Percentiles rank a stretch among this genome's conserved stretches.
Conservation (phyloP, 2,113 vertebrate genomes). For the Cottus gobio region DNA sequence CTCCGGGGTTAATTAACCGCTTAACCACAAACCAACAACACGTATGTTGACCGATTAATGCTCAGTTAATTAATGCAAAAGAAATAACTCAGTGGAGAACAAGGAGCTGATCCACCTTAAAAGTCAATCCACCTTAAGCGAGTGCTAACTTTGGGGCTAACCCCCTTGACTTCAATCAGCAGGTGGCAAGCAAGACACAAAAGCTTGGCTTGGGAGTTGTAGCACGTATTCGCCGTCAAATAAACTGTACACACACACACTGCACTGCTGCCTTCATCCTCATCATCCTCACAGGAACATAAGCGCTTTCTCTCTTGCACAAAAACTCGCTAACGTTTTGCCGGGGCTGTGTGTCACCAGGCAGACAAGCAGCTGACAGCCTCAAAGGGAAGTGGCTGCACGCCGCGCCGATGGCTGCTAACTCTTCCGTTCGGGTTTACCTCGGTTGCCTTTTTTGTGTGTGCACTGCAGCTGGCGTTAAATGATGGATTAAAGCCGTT, state of each 20-base stretch:
- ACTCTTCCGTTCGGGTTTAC: not conserved
- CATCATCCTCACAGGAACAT: not conserved
- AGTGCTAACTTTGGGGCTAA: not conserved
- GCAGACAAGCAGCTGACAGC: not conserved
- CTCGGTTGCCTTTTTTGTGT: not conserved
- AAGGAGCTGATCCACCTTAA: not conserved
- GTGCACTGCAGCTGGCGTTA: not conserved
- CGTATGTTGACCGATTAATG: too few relatives aligned
- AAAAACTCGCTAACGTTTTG: not conserved
- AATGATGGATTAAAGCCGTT: not conserved
- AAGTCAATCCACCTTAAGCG: not conserved
- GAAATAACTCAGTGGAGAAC: not conserved
- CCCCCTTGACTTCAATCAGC: not conserved
- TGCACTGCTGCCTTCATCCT: too few relatives aligned
- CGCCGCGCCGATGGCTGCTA: not conserved
- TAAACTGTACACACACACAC: too few relatives aligned
- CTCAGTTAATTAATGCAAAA: not conserved
- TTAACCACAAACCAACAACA: not conserved
- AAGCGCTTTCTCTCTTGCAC: not conserved
- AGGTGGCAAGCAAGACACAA: not conserved
- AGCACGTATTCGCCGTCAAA: too few relatives aligned
- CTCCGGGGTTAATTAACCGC: not conserved
- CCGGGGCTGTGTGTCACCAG: not conserved
- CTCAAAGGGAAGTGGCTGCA: too few relatives aligned
- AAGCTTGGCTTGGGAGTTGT: not conserved